These are phyloP conservation scores for Probosciger aterrimus DNA, from an alignment of 2,113 vertebrate genomes.

Conservation along the genomic window DNA sequence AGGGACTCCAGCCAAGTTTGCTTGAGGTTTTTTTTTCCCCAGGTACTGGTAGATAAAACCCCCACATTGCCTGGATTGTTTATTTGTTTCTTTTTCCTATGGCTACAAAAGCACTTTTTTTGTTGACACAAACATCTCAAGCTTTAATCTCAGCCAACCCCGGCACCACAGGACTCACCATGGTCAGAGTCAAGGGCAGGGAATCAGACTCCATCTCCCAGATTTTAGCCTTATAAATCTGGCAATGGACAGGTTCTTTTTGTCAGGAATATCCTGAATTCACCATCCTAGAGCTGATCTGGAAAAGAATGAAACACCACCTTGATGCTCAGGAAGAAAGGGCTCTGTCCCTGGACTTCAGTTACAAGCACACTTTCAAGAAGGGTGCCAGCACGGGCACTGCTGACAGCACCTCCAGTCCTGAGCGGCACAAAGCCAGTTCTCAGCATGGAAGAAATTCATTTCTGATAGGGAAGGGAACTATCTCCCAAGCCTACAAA, in stretches of 20 bases:
- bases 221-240: background rate
- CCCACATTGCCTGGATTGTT: background rate
- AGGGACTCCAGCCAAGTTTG: slow-evolving; percentile 30
- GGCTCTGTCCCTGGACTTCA: background rate
- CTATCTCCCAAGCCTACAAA: background rate
- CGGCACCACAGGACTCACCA: background rate
- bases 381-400: accelerated
- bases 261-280: background rate
- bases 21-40: background rate
- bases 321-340: background rate
- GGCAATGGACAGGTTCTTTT: background rate
- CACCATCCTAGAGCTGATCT: accelerated
- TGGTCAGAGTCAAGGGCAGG: background rate
- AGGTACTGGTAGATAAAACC: background rate
- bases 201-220: background rate
- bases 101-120: background rate
- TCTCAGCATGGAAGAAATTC: background rate
- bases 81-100: background rate
- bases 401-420: background rate
- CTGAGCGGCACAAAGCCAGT: background rate
- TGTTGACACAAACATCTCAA: background rate
- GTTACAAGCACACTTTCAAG: background rate
- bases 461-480: background rate
- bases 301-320: background rate
- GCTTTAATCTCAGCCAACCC: background rate